A percentile compares a stretch with the other conserved stretches of the same genome.
Conservation (phyloP, 2,113 vertebrate genomes). For the Hepsetus odoe region DNA sequence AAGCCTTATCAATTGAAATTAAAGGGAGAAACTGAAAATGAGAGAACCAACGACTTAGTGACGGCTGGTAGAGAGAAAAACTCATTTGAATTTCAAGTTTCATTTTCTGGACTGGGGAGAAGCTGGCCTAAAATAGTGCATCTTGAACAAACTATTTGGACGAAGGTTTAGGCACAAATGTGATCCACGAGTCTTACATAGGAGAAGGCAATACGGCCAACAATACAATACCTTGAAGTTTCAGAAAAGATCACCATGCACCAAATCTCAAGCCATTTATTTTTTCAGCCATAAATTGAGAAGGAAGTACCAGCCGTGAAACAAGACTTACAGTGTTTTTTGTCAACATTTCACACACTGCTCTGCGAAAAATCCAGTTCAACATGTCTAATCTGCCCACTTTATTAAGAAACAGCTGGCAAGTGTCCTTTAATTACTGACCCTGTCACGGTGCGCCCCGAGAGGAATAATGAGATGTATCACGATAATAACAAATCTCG, state of each 20-base stretch:
- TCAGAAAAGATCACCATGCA: no score
- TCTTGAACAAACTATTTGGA: background rate
- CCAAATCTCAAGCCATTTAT: no score
- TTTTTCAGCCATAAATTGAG: no score
- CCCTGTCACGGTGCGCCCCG: no score
- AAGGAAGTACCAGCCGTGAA: no score
- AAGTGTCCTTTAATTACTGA: background rate
- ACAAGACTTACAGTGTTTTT: no score
- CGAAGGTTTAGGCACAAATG: background rate
- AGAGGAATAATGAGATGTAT: no score
- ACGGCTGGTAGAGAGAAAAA: background rate
- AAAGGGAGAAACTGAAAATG: background rate
- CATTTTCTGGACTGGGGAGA: background rate
- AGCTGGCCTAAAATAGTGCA: background rate
- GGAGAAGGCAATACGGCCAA: no score
- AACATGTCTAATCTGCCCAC: background rate
- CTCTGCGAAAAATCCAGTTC: no score
- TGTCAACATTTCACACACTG: background rate
- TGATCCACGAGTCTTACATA: no score
- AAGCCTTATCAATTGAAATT: background rate
- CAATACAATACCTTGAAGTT: no score
- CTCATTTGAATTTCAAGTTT: constrained; percentile 4
- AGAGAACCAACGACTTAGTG: background rate
- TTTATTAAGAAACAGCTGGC: background rate
- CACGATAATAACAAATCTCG: no score